These are phyloP conservation scores for Atta cephalotes DNA, from an alignment of 1,140 invertebrate genomes.

Conservation along the genomic window DNA sequence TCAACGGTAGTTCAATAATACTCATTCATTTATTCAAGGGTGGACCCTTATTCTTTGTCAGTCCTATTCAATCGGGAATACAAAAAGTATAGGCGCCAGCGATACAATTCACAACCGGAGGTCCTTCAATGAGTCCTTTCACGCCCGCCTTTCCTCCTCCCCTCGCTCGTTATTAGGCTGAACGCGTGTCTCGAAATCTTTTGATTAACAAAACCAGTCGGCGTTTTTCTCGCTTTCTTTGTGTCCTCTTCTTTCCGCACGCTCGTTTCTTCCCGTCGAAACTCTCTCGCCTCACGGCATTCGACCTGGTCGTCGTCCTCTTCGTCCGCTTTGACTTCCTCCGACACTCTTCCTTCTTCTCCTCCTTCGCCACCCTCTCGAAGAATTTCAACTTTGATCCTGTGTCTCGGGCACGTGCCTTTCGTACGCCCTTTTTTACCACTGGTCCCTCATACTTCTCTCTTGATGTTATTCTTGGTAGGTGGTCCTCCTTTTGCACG, in stretches of 20 bases:
- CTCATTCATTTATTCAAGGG: constrained; percentile 36
- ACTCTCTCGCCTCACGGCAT: constrained; percentile 34
- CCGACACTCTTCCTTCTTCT: not conserved
- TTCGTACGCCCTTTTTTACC: constrained; percentile 32
- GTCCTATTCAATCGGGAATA: constrained; percentile 21
- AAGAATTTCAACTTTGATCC: constrained; percentile 72
- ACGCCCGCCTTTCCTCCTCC: not conserved
- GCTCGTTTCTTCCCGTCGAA: constrained; percentile 20
- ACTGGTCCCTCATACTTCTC: not conserved
- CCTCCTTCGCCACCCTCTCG: constrained; percentile 18
- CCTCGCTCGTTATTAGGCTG: constrained; percentile 74
- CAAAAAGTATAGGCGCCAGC: constrained; percentile 42
- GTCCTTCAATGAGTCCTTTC: constrained; percentile 20
- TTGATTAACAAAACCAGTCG: constrained; percentile 78
- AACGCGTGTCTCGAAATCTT: constrained; percentile 73
- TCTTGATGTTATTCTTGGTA: constrained; percentile 64
- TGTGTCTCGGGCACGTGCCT: constrained; percentile 6
- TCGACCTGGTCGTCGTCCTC: constrained; percentile 23
- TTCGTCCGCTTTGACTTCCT: constrained; percentile 31
- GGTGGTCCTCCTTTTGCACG: constrained; percentile 53
- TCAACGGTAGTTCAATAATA: constrained; percentile 16
- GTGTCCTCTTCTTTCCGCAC: constrained; percentile 33
- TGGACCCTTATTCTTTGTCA: constrained; percentile 15
- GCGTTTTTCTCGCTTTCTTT: constrained; percentile 60
- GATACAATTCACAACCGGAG: constrained; percentile 30